Evolutionary conservation across 1,140 invertebrate species (phyloP), one percentile per base, ranked within the genome.

Genomic region (Hesperophylax magnus): DNA sequence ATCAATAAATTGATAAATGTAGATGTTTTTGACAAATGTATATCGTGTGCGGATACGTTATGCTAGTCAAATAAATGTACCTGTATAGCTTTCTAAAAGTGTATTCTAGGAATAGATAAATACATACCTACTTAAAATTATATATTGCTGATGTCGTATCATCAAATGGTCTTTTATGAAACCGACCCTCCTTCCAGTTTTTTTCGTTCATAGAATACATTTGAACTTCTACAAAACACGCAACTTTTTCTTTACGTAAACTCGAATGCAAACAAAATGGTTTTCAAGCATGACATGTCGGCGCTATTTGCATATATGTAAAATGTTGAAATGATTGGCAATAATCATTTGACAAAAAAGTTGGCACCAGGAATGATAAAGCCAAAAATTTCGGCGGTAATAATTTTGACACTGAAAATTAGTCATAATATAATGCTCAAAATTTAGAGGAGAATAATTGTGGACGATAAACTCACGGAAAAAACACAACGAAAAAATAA

Each of bases 221-320:
- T 82, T 75, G 76, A 82, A 82, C 34, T 72, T 75, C 76, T 60
- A 56, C 53, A 78, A 53, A 75, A 78, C 80, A 82, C 80, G 80
- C 80, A 82, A 69, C 80, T 77, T 81, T 71, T 77, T 61, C 53
- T 77, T 69, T 78, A 47, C 63, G 77, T 22, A 27, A 78, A 54
- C 71, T 74, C 78, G 78, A 82, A 78, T 78, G 67, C 3, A 65
- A 56, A 56, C 34, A 34, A 78, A 82, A 78, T 82, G 69, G 76
- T 65, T 77, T 78, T 22, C 22, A 74, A 75, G 39, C 80, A 82
- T 82, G 80, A 78, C 54, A 78, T 69, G 20, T 58, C 56, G 54
- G 39, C 80, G 56, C 14, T 47, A 47, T 47, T 47, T 47, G 39
- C 39, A 47, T 47, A 47, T 47, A 47, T 47, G 14, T 47, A 14